Percentiles rank a stretch among this genome's conserved stretches.
These are phyloP conservation scores for Nomada goodeniana DNA, from an alignment of 2,888 invertebrate genomes.

Conservation along the genomic window DNA sequence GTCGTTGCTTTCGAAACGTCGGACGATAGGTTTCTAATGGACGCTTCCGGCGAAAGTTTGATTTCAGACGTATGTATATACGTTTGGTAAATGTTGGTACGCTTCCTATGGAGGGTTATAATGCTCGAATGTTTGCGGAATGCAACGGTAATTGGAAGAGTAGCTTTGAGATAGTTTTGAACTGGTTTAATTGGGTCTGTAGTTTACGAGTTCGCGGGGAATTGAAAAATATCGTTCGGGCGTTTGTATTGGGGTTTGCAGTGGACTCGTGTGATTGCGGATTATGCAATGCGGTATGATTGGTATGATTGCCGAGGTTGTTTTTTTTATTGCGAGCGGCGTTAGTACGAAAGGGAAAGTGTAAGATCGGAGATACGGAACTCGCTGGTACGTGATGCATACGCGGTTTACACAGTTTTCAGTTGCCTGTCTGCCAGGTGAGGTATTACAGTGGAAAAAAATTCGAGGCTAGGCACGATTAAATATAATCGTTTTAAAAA, in stretches of 20 bases:
- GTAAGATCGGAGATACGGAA: not conserved
- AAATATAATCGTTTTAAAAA: no score
- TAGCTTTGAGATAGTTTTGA: not conserved
- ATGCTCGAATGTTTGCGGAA: not conserved
- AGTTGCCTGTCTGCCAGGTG: not conserved
- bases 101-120: not conserved
- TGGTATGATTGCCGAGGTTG: no score
- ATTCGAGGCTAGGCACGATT: no score
- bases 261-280: not conserved
- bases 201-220: no score
- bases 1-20: not conserved
- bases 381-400: not conserved
- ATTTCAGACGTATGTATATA: not conserved
- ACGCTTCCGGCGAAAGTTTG: not conserved
- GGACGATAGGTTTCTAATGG: not conserved
- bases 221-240: not conserved
- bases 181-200: not conserved
- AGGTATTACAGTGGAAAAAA: no score
- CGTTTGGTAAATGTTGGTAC: not conserved
- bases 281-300: no score
- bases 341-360: constrained; percentile 1
- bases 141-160: not conserved
- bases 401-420: not conserved
- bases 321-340: not conserved
- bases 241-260: not conserved